phyloP scores from a whole-genome alignment of 2,797 vertebrate species.

The Basileuterus tristriatus region DNA sequence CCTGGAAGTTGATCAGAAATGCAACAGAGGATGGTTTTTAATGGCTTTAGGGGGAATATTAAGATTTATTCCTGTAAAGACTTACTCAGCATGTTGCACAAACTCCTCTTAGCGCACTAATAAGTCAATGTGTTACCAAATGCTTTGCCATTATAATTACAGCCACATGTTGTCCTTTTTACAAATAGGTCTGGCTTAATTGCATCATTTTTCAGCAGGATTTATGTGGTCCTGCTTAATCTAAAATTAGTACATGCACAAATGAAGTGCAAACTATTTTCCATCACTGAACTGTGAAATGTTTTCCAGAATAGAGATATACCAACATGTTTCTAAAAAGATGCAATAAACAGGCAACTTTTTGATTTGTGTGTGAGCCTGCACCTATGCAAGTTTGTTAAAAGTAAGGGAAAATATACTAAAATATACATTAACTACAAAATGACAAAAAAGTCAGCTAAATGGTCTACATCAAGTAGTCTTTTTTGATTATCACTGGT shows the following conservation, averaged over 20 bases:
- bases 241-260: constrained; percentile 76
- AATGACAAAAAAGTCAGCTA: not conserved
- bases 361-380: not conserved
- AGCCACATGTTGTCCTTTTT: constrained; percentile 76
- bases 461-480: not conserved
- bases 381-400: not conserved
- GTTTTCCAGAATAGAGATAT: constrained; percentile 44
- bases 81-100: constrained; percentile 74
- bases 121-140: constrained; percentile 74
- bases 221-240: constrained; percentile 75
- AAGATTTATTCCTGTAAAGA: constrained; percentile 73
- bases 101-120: constrained; percentile 70
- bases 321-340: constrained; percentile 43
- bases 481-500: not conserved
- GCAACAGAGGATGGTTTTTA: constrained; percentile 1
- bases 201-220: constrained; percentile 76
- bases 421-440: not conserved
- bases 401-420: not conserved
- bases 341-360: constrained; percentile 32
- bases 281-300: constrained; percentile 61
- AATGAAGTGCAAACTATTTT: constrained; percentile 75
- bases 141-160: constrained; percentile 75
- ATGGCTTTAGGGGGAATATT: constrained; percentile 42
- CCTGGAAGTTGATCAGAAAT: constrained; percentile 19
- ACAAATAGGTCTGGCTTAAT: constrained; percentile 76